phyloP scores from a whole-genome alignment of 53 echinoderm and acorn worm genomes.

The Arbacia lixula region DNA sequence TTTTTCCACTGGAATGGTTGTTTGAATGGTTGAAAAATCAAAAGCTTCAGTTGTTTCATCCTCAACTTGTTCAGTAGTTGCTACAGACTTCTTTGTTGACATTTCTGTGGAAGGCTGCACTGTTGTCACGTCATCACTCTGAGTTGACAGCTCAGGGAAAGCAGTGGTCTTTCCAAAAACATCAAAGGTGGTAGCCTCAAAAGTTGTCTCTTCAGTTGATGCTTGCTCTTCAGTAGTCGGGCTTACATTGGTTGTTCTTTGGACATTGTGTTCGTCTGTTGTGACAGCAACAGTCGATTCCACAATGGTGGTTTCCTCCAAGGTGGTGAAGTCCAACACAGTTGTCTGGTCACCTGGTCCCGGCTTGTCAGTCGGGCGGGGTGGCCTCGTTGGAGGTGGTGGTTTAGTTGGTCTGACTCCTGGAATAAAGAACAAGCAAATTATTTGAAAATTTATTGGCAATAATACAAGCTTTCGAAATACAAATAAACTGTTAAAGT shows the following conservation, averaged over 20 bases:
- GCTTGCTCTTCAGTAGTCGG: too few species aligned
- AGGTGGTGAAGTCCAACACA: neutral
- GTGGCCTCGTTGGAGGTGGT: neutral
- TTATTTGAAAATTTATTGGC: too few species aligned
- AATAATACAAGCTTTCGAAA: too few species aligned
- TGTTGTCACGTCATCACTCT: too few species aligned
- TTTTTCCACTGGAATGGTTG: neutral
- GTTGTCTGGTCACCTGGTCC: neutral
- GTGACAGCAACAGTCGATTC: too few species aligned
- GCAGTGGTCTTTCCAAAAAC: neutral
- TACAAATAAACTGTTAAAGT: too few species aligned
- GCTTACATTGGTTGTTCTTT: too few species aligned
- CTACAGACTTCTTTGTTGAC: too few species aligned
- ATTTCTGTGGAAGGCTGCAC: too few species aligned
- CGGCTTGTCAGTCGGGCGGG: neutral
- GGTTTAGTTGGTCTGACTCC: neutral
- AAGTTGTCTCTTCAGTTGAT: neutral
- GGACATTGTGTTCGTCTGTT: too few species aligned
- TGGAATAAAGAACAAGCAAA: neutral
- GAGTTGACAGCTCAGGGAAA: too few species aligned
- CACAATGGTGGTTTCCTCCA: constrained; percentile 1
- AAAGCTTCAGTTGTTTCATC: neutral
- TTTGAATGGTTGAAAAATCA: neutral
- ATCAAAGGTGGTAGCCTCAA: neutral
- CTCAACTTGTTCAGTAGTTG: neutral